A percentile compares a stretch with the other conserved stretches of the same genome.
Evolutionary conservation across 2,113 vertebrate species (phyloP).

Genomic region (Peromyscus leucopus): DNA sequence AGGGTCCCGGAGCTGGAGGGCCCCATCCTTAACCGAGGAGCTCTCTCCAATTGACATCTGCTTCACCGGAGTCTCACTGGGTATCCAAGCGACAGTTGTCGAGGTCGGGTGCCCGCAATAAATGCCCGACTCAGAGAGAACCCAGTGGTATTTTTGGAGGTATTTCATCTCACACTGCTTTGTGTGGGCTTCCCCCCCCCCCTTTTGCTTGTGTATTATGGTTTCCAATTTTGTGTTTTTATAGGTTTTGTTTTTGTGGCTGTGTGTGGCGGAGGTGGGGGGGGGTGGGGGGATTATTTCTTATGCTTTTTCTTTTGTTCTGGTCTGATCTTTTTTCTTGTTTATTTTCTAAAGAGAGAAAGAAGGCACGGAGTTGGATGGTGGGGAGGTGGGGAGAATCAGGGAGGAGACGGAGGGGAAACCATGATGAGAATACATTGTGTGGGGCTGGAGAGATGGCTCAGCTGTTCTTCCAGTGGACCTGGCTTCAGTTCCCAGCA

Average conservation of each 20-base stretch:
- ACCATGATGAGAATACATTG: background rate
- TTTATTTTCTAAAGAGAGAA: background rate
- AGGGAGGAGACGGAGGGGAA: background rate
- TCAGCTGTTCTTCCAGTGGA: too few relatives aligned
- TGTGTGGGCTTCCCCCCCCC: background rate
- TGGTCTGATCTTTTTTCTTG: background rate
- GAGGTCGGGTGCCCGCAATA: background rate
- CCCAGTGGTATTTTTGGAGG: background rate
- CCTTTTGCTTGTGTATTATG: background rate
- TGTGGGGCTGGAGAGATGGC: too few relatives aligned
- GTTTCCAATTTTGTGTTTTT: background rate
- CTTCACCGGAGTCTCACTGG: background rate
- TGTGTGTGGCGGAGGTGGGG: too few relatives aligned
- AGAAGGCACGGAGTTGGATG: background rate
- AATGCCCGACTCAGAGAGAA: background rate
- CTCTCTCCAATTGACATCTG: background rate
- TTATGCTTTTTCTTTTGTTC: too few relatives aligned
- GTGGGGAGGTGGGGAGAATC: background rate
- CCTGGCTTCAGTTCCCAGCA: too few relatives aligned
- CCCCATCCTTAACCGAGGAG: background rate
- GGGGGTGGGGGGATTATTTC: too few relatives aligned
- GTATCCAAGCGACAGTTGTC: background rate
- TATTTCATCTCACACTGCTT: background rate
- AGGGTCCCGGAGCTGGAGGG: background rate
- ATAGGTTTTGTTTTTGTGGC: background rate